Evolutionary conservation across 2,797 vertebrate species (phyloP), one percentile per base, ranked within the genome.

Genomic region (Aplochiton taeniatus): DNA sequence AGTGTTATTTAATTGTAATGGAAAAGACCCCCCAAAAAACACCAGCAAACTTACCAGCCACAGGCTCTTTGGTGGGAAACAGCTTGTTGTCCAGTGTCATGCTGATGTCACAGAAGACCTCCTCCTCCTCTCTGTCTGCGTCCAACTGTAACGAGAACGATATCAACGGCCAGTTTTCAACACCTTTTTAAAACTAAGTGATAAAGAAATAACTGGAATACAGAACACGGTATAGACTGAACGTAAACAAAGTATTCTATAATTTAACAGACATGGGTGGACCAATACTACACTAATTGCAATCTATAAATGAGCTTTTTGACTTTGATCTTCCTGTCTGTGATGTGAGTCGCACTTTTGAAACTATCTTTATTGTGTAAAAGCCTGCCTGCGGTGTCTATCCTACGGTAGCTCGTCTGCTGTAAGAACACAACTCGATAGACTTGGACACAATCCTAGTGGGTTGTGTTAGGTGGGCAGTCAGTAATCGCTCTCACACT

Each of bases 91-190:
- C 95, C 72, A 99, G 88, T 4, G 96, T 95, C 64, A 90, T 73
- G 63, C 95, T 95, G 91, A 99, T 98, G 88, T 99, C 96, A 82
- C 76, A 90, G 89, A 99, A 99, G 17, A 99, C 94, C 65, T 98
- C 96, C 75, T 99, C 96, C 74, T 99, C 96, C 0, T 97, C 94
- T 69, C 97, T 91, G 83, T 97, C 96, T 0, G 97, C 96, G 4
- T 99, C 97, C 83, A 98, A 87, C 97, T 99, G 68, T 46, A 61
- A 68, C 6, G 76, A 58, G 44, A 16, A 69, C 19, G 72, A 4
- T 58, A 54, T 60, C 74, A 52, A 63, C 6, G 0, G 19, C 8
- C 12, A 9, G 43, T 20, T 13, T 20, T 31, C 31, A 31, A 31
- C 2, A 31, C 31, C 6, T 31, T 31, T 31, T 31, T 31, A 31